Evolutionary conservation across 2,797 vertebrate genomes (phyloP).

Genomic region (Ptychadena robeensis): DNA sequence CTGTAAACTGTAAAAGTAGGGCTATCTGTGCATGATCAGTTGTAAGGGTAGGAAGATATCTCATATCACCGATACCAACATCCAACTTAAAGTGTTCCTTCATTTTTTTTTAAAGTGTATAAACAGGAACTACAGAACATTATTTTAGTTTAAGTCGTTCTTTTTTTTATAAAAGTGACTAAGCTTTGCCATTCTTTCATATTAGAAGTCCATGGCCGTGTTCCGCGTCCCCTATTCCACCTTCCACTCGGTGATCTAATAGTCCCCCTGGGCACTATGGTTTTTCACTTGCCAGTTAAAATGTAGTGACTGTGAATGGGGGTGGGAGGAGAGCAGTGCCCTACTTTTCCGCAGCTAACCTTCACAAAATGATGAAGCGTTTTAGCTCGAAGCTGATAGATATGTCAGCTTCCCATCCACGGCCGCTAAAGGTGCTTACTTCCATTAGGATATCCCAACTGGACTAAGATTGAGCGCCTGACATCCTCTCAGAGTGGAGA

Average conservation of each 20-base stretch:
- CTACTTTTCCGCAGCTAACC: slow-evolving; percentile 16
- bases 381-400: slow-evolving; percentile 33
- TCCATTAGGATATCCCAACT: slow-evolving; percentile 47
- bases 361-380: slow-evolving; percentile 40
- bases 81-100: too few relatives aligned
- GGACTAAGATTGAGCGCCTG: slow-evolving; percentile 44
- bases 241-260: slow-evolving; percentile 10
- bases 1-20: too few relatives aligned
- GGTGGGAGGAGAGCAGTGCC: slow-evolving; percentile 20
- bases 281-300: slow-evolving; percentile 35
- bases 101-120: too few relatives aligned
- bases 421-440: slow-evolving; percentile 20
- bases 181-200: background rate
- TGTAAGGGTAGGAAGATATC: too few relatives aligned
- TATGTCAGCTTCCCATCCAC: slow-evolving; percentile 26
- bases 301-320: slow-evolving; percentile 3
- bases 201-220: background rate
- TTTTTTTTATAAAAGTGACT: background rate
- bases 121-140: background rate
- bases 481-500: slow-evolving; percentile 15
- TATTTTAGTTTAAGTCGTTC: background rate
- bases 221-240: slow-evolving; percentile 24
- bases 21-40: too few relatives aligned
- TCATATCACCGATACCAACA: too few relatives aligned
- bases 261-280: slow-evolving; percentile 15